Base-by-base conservation (phyloP, 2,113 vertebrate species). In the Rhineura floridana region DNA sequence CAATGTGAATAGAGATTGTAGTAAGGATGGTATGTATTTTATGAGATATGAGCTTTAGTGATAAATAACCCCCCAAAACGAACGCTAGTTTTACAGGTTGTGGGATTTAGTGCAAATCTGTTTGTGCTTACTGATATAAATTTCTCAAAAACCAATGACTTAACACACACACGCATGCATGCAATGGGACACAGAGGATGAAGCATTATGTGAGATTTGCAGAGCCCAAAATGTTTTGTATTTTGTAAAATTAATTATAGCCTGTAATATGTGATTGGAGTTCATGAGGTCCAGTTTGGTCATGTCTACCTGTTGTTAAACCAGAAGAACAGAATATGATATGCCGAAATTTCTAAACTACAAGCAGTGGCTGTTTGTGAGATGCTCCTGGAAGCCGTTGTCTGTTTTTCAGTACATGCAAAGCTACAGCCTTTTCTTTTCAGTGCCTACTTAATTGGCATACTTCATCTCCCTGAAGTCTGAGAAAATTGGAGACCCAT, bases 401-500 rank as follows among this genome's bases (percentile, higher is more conserved):
- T 0, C 13, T 2, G 44, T 39, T 30, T 92, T 87, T 93, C 63
- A 46, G 0, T 21, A 88, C 81, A 25, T 1, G 1, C 19, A 44
- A 81, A 55, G n/a, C 63, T 79, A 52, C 52, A 33, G 7, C 0
- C 1, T 80, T 84, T 23, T 23, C 17, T 75, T 90, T 90, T 36
- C 52, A 48, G n/a, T 0, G 1, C 13, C 75, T 30, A 0, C 77
- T 67, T 89, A 85, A 81, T 88, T 89, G 67, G 62, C 62, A 85
- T 88, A 76, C 13, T 81, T 13, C 30, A 55, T 39, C 55, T 75
- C 33, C 8, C 55, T 78, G 73, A 84, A 63, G 39, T 36, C 12
- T 87, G 44, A 86, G 44, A 73, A 92, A 90, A 91, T 73, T 39
- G 78, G 76, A 85, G 87, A 81, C 55, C 21, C n/a, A 15, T 84